phyloP scores from a whole-genome alignment of 2,888 invertebrate species.

The Petrolisthes manimaculis region DNA sequence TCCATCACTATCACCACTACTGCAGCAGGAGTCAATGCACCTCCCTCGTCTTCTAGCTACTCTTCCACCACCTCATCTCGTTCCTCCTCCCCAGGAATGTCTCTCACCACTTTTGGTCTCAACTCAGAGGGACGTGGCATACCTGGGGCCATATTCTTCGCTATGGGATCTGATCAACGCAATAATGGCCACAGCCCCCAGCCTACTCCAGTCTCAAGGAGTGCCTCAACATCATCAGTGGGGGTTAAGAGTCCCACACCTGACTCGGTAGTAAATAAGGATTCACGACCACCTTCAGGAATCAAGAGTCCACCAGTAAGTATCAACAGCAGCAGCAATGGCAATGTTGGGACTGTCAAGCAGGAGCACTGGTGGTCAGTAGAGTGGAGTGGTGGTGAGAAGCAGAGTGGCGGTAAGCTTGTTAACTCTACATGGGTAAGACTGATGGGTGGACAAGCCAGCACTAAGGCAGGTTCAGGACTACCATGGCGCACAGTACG shows the following conservation, averaged over 20 bases:
- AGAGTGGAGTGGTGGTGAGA: slow-evolving; percentile 11
- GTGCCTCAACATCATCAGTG: slow-evolving; percentile 42
- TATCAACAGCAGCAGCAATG: neutral
- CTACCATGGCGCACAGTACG: slow-evolving; percentile 62
- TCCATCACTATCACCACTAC: slow-evolving; percentile 55
- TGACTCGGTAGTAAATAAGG: slow-evolving; percentile 5
- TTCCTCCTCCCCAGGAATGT: slow-evolving; percentile 65
- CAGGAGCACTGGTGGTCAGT: slow-evolving; percentile 62
- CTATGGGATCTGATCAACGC: slow-evolving; percentile 49
- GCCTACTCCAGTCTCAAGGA: neutral
- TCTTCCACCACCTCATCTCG: slow-evolving; percentile 62
- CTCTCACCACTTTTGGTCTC: slow-evolving; percentile 64
- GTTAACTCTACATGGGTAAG: slow-evolving; percentile 64
- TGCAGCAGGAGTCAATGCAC: slow-evolving; percentile 12
- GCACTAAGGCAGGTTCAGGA: slow-evolving; percentile 40
- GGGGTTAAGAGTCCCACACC: slow-evolving; percentile 42
- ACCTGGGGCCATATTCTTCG: slow-evolving; percentile 65
- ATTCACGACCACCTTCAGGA: slow-evolving; percentile 37
- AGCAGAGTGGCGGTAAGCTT: slow-evolving; percentile 35
- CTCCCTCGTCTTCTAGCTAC: slow-evolving; percentile 40
- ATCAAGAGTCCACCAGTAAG: slow-evolving; percentile 41
- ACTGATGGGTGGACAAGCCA: slow-evolving; percentile 53
- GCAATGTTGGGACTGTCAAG: slow-evolving; percentile 19
- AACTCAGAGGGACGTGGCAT: slow-evolving; percentile 64
- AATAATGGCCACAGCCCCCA: slow-evolving; percentile 32